Percentiles rank a stretch among this genome's conserved stretches.
Conservation (phyloP, 1,140 invertebrate genomes). For the Leptestheria dahalacensis region DNA sequence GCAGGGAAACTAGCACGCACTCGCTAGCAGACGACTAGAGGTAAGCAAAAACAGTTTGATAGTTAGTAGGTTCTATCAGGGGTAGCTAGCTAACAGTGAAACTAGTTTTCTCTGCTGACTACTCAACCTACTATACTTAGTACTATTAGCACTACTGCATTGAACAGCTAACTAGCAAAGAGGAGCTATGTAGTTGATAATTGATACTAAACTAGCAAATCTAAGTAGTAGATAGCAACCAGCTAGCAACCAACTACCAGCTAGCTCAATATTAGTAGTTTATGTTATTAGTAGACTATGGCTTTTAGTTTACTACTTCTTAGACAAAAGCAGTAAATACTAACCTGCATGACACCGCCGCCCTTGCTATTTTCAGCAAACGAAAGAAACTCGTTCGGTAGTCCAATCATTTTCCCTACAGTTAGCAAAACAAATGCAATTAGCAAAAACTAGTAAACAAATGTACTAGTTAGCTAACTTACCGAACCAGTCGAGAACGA, state of each 20-base stretch:
- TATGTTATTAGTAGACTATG: too few relatives aligned
- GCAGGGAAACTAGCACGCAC: slow-evolving; percentile 85
- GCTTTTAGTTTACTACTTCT: too few relatives aligned
- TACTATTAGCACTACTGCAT: too few relatives aligned
- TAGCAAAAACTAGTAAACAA: background rate
- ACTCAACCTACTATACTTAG: too few relatives aligned
- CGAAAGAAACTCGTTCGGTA: slow-evolving; percentile 73
- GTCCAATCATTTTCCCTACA: slow-evolving; percentile 53
- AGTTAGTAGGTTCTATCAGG: background rate
- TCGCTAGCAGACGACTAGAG: slow-evolving; percentile 91
- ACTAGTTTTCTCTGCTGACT: too few relatives aligned
- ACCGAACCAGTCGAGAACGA: slow-evolving; percentile 95
- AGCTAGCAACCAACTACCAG: too few relatives aligned
- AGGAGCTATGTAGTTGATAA: background rate
- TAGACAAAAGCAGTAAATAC: too few relatives aligned
- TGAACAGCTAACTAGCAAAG: too few relatives aligned
- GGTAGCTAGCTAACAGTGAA: background rate
- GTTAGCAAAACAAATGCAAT: background rate
- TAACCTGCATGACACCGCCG: slow-evolving; percentile 77
- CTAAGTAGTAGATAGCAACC: too few relatives aligned
- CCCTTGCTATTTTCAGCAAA: slow-evolving; percentile 66
- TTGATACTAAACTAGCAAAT: background rate
- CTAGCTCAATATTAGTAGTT: too few relatives aligned
- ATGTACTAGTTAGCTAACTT: slow-evolving; percentile 24
- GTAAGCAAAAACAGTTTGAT: slow-evolving; percentile 8